Evolutionary conservation across 2,888 invertebrate species (phyloP).

Genomic region (Amblyteles armatorius): DNA sequence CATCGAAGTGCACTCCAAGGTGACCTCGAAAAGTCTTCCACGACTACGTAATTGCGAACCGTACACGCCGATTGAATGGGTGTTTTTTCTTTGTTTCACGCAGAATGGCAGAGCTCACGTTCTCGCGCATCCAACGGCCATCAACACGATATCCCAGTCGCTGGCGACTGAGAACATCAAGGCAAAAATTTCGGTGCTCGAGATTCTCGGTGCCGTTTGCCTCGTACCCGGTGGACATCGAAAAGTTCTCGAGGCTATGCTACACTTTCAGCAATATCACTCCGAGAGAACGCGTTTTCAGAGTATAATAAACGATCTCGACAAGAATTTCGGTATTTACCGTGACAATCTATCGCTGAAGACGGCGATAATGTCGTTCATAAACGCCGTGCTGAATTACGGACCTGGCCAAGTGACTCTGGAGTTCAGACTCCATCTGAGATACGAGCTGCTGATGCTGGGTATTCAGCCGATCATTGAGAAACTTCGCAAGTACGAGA

Average conservation of each 20-base stretch:
- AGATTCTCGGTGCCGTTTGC: conserved; percentile 98
- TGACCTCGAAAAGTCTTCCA: too few species aligned
- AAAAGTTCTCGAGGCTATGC: conserved; percentile 97
- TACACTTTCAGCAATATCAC: conserved; percentile 97
- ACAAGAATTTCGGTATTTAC: conserved; percentile 95
- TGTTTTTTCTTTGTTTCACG: not conserved
- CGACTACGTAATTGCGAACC: not conserved
- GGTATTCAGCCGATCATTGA: conserved; percentile 98
- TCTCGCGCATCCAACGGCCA: conserved; percentile 96
- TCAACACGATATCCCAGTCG: conserved; percentile 97
- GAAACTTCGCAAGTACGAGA: conserved; percentile 96
- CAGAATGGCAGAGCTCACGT: conserved; percentile 98
- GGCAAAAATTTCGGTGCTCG: conserved; percentile 97
- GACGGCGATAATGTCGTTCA: conserved; percentile 99
- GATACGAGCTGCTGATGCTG: conserved; percentile 98
- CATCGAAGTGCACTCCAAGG: too few species aligned
- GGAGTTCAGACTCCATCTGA: conserved; percentile 96
- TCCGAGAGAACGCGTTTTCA: conserved; percentile 97
- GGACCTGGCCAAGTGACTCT: conserved; percentile 98
- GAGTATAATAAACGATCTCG: conserved; percentile 96
- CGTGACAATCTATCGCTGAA: conserved; percentile 97
- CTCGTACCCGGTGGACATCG: conserved; percentile 98
- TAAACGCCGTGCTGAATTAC: conserved; percentile 98
- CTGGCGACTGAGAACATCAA: conserved; percentile 96
- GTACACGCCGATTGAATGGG: not conserved